A percentile compares a stretch with the other conserved stretches of the same genome.
Conservation (phyloP, 1,140 invertebrate species). For the Tigriopus japonicus region DNA sequence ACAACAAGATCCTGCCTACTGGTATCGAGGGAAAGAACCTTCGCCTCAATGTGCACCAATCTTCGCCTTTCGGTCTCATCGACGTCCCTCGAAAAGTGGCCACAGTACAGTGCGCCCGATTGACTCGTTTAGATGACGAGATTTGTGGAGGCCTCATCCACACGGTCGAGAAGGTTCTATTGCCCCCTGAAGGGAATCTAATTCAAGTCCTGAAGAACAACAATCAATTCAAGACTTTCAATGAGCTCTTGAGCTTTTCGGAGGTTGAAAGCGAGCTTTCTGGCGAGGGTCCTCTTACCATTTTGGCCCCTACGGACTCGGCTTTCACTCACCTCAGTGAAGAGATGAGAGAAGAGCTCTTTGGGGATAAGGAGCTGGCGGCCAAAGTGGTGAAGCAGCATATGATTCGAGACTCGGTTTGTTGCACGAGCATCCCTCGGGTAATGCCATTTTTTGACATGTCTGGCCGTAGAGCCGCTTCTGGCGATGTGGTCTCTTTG, state of each 20-base stretch:
- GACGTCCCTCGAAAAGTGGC: constrained; percentile 29
- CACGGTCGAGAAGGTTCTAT: constrained; percentile 34
- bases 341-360: constrained; percentile 25
- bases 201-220: constrained; percentile 27
- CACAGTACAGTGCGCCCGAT: constrained; percentile 40
- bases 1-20: constrained; percentile 26
- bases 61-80: constrained; percentile 27
- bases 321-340: constrained; percentile 27
- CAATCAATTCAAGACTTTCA: constrained; percentile 28
- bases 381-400: constrained; percentile 29
- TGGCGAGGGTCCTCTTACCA: constrained; percentile 26
- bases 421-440: background rate
- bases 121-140: constrained; percentile 36
- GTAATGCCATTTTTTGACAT: background rate
- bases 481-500: background rate
- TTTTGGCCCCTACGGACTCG: constrained; percentile 28
- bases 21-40: constrained; percentile 26
- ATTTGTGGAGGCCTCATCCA: constrained; percentile 40
- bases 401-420: constrained; percentile 25
- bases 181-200: constrained; percentile 30
- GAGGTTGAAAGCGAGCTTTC: constrained; percentile 27
- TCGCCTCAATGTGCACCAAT: constrained; percentile 34
- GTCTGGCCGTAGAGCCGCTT: background rate
- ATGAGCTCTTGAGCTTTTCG: constrained; percentile 27
- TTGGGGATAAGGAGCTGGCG: constrained; percentile 28